Percentiles rank a stretch among this genome's conserved stretches.
phyloP scores from a whole-genome alignment of 1,140 invertebrate genomes.

The Stenopsyche tienmushanensis region DNA sequence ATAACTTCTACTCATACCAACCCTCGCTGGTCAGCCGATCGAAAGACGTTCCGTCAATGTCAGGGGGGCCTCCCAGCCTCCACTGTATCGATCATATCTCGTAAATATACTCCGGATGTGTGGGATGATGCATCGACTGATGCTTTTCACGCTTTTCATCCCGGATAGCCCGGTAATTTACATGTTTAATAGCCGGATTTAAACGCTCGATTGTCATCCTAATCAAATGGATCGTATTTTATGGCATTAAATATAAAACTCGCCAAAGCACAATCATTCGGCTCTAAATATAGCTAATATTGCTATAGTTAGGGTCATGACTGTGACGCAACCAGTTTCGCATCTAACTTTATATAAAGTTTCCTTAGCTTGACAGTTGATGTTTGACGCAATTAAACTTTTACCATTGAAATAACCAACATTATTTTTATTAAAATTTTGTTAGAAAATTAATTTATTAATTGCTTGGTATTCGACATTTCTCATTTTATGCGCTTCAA shows the following conservation, averaged over 20 bases:
- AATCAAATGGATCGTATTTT: background rate
- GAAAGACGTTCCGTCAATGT: constrained; percentile 15
- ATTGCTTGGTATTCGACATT: too few relatives aligned
- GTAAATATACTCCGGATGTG: background rate
- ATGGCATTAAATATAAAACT: background rate
- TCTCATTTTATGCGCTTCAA: too few relatives aligned
- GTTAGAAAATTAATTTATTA: too few relatives aligned
- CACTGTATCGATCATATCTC: background rate
- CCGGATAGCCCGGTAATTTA: background rate
- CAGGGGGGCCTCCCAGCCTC: background rate
- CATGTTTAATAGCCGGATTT: background rate
- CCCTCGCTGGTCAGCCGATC: constrained; percentile 17
- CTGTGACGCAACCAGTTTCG: too few relatives aligned
- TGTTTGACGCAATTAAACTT: too few relatives aligned
- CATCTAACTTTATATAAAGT: too few relatives aligned
- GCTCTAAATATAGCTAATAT: too few relatives aligned
- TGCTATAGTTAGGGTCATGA: too few relatives aligned
- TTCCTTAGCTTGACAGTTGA: too few relatives aligned
- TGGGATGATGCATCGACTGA: background rate
- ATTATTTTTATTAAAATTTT: too few relatives aligned
- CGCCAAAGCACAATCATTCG: too few relatives aligned
- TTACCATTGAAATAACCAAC: too few relatives aligned
- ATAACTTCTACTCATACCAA: background rate
- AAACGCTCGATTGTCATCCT: background rate
- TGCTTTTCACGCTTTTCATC: background rate